Conservation (phyloP, 2,113 vertebrate species). For the human (Homo sapiens) region DNA sequence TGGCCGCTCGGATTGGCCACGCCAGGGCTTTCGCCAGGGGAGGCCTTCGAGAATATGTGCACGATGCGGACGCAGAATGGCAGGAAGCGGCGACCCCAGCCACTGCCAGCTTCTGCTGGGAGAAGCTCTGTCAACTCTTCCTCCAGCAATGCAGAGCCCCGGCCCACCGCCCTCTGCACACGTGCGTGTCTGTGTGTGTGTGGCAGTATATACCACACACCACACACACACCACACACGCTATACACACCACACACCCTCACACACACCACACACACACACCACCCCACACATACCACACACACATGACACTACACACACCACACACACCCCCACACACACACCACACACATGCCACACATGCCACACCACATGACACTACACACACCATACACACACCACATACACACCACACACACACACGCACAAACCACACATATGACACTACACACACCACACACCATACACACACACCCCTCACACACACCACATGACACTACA, state of each 20-base stretch:
- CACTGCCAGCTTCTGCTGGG: slow-evolving; percentile 59
- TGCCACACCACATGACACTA: neutral
- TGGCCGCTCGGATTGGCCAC: neutral
- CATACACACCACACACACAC: too few species aligned
- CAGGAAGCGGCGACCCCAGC: slow-evolving; percentile 53
- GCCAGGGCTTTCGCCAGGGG: neutral
- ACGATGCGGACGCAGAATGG: slow-evolving; percentile 29
- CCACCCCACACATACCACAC: neutral
- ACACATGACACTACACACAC: too few species aligned
- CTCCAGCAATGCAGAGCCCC: neutral
- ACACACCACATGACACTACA: too few species aligned
- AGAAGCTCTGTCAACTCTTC: neutral
- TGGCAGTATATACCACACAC: neutral
- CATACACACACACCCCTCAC: too few species aligned
- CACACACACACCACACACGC: neutral
- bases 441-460: too few species aligned
- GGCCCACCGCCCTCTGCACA: neutral
- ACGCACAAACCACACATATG: neutral
- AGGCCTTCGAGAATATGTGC: slow-evolving; percentile 39
- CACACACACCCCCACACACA: neutral
- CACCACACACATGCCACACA: too few species aligned
- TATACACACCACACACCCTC: neutral
- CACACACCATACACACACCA: neutral
- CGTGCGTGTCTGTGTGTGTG: neutral
- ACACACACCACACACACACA: neutral